Percentiles rank a stretch among this genome's conserved stretches.
Conservation (phyloP, 2,113 vertebrate genomes). For the Myrmecophaga tridactyla region DNA sequence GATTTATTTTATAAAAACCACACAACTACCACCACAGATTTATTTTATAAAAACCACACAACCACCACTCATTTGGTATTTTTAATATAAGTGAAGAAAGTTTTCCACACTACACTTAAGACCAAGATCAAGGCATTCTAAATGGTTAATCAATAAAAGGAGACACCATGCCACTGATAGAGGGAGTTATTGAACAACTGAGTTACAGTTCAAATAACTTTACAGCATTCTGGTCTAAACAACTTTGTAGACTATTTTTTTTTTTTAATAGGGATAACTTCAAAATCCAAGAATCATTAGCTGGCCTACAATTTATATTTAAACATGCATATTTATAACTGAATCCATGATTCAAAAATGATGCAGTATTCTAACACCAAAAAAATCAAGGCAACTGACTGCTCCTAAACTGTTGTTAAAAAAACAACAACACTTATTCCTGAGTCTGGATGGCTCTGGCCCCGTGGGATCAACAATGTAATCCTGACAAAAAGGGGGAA, state of each 20-base stretch:
- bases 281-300: neutral
- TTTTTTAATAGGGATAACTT: neutral
- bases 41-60: slow-evolving; percentile 37
- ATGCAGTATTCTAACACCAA: neutral
- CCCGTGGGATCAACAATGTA: too few relatives aligned
- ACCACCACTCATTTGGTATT: neutral
- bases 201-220: neutral
- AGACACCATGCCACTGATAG: neutral
- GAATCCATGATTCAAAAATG: slow-evolving; percentile 10
- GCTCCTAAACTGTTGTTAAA: too few relatives aligned
- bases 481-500: too few relatives aligned
- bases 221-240: neutral
- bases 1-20: slow-evolving; percentile 45
- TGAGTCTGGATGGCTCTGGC: too few relatives aligned
- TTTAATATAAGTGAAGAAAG: neutral
- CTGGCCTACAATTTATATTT: slow-evolving; percentile 21
- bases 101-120: neutral
- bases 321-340: neutral
- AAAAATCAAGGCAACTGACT: too few relatives aligned
- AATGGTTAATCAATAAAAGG: slow-evolving; percentile 5
- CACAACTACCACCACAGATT: neutral
- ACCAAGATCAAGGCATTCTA: neutral
- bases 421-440: too few relatives aligned
- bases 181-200: neutral
- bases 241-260: neutral